Conservation (phyloP, 2,113 vertebrate genomes). For the Arenaria interpres region DNA sequence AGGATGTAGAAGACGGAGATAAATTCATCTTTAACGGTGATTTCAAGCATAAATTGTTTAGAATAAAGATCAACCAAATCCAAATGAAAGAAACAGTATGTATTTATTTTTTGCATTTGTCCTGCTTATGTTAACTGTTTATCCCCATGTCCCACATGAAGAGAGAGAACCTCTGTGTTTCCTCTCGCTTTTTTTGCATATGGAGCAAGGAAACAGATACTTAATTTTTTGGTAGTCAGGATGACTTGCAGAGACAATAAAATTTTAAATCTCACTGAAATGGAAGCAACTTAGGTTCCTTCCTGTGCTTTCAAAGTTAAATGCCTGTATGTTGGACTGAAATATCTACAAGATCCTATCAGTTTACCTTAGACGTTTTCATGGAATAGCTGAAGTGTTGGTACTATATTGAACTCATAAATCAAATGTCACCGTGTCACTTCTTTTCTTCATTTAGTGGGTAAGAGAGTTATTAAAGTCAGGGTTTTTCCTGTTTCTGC, state of each 20-base stretch:
- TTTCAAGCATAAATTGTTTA: conserved; percentile 84
- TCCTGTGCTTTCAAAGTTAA: background rate
- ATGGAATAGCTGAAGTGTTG: background rate
- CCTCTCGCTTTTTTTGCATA: background rate
- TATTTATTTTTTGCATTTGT: background rate
- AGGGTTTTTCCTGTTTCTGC: background rate
- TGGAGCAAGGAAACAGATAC: background rate
- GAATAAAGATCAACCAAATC: conserved; percentile 87
- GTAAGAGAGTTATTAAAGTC: background rate
- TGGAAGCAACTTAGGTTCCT: background rate
- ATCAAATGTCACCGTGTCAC: background rate
- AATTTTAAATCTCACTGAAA: background rate
- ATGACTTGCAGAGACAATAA: background rate
- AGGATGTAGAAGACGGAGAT: conserved; percentile 83
- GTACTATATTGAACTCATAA: background rate
- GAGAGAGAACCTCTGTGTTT: background rate
- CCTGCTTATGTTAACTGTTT: background rate
- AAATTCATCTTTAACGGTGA: conserved; percentile 80
- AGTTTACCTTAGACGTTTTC: background rate
- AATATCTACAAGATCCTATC: too few species aligned
- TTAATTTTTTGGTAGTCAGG: background rate
- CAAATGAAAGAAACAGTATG: conserved; percentile 87
- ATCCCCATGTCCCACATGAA: background rate
- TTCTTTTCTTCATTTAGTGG: background rate
- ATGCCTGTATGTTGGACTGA: background rate